Percentiles rank a stretch among this genome's conserved stretches.
These are phyloP conservation scores for Sorex fumeus DNA, from an alignment of 2,113 vertebrate genomes.

Conservation along the genomic window DNA sequence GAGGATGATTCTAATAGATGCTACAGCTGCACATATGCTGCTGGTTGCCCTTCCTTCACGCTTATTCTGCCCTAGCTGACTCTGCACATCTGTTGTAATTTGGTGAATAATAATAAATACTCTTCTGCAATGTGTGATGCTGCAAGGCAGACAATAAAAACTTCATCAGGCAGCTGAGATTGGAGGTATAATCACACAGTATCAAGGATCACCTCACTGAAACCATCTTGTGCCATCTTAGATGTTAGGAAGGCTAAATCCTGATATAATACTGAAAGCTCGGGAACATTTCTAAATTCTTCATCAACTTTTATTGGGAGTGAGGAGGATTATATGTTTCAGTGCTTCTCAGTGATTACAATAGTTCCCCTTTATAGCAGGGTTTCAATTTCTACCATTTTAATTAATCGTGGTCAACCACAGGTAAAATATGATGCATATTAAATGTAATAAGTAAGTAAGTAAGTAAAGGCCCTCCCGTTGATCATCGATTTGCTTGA, in stretches of 20 bases:
- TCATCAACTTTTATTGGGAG: slow-evolving; percentile 9
- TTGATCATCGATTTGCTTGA: no score
- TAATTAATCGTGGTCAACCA: not conserved
- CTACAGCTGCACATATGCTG: slow-evolving; percentile 82
- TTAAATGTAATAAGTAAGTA: not conserved
- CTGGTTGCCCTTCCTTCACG: slow-evolving; percentile 80
- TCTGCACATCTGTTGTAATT: slow-evolving; percentile 72
- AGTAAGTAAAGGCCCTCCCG: no score
- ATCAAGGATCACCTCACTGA: not conserved
- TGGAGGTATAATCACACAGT: not conserved
- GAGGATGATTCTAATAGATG: slow-evolving; percentile 77
- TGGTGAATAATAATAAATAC: slow-evolving; percentile 68
- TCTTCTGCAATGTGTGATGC: slow-evolving; percentile 41
- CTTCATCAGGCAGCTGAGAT: slow-evolving; percentile 13
- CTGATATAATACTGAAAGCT: not conserved
- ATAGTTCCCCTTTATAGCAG: not conserved
- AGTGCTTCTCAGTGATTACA: not conserved
- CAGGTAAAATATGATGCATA: not conserved
- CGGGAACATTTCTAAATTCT: slow-evolving; percentile 18
- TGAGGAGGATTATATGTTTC: not conserved
- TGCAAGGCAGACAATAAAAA: slow-evolving; percentile 58
- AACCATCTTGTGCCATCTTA: not conserved
- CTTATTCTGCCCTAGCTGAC: slow-evolving; percentile 66
- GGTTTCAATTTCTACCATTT: not conserved
- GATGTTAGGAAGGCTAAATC: not conserved